Conservation (phyloP, 2,888 invertebrate species). For the Strigamia transsilvanica region DNA sequence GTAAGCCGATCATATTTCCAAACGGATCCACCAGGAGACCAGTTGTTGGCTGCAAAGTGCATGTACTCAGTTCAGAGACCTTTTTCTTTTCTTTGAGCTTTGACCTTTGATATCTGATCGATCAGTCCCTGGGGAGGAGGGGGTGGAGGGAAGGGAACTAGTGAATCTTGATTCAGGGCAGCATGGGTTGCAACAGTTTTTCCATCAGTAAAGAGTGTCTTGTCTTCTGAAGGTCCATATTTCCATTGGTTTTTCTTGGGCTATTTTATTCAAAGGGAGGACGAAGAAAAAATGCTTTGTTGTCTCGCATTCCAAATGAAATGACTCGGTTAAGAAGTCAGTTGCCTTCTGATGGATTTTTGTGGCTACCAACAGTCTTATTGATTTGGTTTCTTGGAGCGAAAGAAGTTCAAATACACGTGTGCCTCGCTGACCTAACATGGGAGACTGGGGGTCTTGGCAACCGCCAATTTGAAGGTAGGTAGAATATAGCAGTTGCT, state of each 20-base stretch:
- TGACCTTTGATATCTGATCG: conserved; percentile 41
- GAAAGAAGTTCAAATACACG: conserved; percentile 44
- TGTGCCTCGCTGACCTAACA: conserved; percentile 40
- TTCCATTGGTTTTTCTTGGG: background rate
- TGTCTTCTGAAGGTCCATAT: background rate
- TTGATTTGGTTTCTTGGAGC: conserved; percentile 31
- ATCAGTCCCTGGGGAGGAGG: conserved; percentile 13
- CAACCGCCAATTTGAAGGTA: conserved; percentile 16
- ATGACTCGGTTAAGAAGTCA: conserved; percentile 19
- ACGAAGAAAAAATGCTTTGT: background rate
- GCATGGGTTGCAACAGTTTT: conserved; percentile 7
- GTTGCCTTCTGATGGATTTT: background rate
- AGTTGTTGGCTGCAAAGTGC: conserved; percentile 44
- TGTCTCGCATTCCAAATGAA: conserved; percentile 45
- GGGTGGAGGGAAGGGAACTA: too few species aligned
- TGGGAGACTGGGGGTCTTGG: background rate
- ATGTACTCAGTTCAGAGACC: background rate
- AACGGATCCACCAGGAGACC: conserved; percentile 14
- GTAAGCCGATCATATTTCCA: conserved; percentile 41
- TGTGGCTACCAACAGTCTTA: conserved; percentile 31
- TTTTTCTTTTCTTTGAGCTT: background rate
- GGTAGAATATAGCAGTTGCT: background rate
- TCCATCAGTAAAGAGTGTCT: conserved; percentile 9
- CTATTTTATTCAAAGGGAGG: background rate
- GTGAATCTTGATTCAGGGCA: conserved; percentile 23